These are phyloP conservation scores for Chromoteleia sp. DNA, from an alignment of 2,888 invertebrate species.

Conservation along the genomic window DNA sequence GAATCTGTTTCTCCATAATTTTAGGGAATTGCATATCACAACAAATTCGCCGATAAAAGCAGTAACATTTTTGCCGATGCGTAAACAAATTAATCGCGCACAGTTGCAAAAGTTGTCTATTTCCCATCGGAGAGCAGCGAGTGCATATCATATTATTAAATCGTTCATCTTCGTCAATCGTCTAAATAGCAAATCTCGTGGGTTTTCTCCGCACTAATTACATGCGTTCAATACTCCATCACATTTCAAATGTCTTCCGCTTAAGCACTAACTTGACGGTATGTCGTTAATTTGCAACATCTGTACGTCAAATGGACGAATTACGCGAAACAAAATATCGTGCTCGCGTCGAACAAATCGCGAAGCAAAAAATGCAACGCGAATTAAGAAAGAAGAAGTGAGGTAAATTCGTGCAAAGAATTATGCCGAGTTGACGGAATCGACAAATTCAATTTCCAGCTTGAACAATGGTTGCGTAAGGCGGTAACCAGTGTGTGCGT, in stretches of 20 bases:
- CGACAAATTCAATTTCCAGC: slow-evolving; percentile 14
- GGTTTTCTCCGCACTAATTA: slow-evolving; percentile 54
- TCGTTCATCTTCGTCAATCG: slow-evolving; percentile 57
- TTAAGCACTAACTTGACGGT: slow-evolving; percentile 40
- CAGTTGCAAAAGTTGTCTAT: slow-evolving; percentile 19
- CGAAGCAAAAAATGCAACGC: no score
- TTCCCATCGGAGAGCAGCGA: slow-evolving; percentile 17
- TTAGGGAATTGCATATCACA: no score
- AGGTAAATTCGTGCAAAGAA: neutral
- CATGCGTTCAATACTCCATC: slow-evolving; percentile 63
- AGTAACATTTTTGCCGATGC: no score
- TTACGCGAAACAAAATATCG: neutral
- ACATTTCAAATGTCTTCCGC: slow-evolving; percentile 44
- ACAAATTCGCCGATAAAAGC: no score
- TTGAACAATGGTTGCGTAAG: slow-evolving; percentile 27
- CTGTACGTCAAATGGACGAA: slow-evolving; percentile 11
- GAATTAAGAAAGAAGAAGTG: no score
- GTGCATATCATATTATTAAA: slow-evolving; percentile 38
- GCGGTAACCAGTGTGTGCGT: neutral
- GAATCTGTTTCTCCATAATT: no score
- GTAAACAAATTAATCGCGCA: slow-evolving; percentile 36
- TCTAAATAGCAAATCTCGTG: slow-evolving; percentile 50
- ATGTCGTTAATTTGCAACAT: slow-evolving; percentile 35
- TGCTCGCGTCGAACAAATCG: neutral
- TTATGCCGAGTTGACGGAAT: neutral